These are phyloP conservation scores for Lophura swinhoii DNA, from an alignment of 2,797 vertebrate species.

Conservation along the genomic window DNA sequence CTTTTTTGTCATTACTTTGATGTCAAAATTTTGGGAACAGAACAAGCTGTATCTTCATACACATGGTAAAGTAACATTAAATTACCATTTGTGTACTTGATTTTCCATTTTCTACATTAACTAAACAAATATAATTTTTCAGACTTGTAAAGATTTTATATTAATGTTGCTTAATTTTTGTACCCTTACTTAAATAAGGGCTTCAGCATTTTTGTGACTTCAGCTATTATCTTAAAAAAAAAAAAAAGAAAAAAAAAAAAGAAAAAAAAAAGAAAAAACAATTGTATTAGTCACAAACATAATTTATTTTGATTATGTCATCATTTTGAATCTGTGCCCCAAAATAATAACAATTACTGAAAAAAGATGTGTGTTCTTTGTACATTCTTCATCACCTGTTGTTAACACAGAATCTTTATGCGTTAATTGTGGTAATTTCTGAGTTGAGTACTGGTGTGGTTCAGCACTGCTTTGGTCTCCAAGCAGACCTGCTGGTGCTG, in stretches of 20 bases:
- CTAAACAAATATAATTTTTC: not conserved
- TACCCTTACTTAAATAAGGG: not conserved
- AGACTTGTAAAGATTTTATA: not conserved
- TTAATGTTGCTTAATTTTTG: not conserved
- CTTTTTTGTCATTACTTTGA: not conserved
- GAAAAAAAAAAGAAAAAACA: not conserved
- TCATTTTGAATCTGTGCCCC: not conserved
- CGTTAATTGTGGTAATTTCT: rapidly evolving
- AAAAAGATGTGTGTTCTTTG: not conserved
- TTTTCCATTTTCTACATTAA: not conserved
- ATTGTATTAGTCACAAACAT: rapidly evolving
- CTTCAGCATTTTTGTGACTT: not conserved
- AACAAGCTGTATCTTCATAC: not conserved
- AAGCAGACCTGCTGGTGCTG: not conserved
- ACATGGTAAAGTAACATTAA: not conserved
- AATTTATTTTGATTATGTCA: not conserved
- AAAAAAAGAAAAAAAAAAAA: no score
- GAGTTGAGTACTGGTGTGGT: not conserved
- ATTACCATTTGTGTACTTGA: not conserved
- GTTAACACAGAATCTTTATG: not conserved
- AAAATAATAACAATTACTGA: not conserved
- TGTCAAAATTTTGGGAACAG: not conserved
- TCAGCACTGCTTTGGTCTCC: constrained; percentile 11
- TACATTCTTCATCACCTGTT: rapidly evolving
- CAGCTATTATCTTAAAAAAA: not conserved